phyloP scores from a whole-genome alignment of 2,888 invertebrate species.

The Pseudococcus longispinus region DNA sequence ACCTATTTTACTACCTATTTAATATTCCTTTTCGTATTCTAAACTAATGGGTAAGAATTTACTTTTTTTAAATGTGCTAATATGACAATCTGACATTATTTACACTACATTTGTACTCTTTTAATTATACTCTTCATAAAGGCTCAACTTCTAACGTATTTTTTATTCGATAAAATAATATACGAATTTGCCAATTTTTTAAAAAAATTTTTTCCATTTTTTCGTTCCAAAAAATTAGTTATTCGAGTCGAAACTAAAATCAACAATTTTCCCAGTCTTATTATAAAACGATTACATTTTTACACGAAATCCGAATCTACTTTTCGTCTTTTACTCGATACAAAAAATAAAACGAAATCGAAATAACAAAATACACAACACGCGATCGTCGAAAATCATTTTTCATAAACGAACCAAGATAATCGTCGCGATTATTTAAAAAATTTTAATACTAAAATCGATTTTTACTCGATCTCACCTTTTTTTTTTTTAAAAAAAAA shows the following conservation, averaged over 20 bases:
- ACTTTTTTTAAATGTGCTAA: neutral
- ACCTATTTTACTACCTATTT: neutral
- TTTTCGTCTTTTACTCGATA: neutral
- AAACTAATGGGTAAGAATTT: neutral
- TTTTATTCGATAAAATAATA: neutral
- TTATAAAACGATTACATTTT: neutral
- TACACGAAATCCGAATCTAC: neutral
- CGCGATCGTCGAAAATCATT: neutral
- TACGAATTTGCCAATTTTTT: neutral
- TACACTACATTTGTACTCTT: constrained; percentile 24
- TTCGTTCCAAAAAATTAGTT: neutral
- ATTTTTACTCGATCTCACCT: neutral
- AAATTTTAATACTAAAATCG: neutral
- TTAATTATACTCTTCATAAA: constrained; percentile 25
- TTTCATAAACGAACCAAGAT: neutral
- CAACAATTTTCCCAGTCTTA: neutral
- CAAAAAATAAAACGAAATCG: neutral
- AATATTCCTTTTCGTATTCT: neutral
- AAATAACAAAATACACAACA: neutral
- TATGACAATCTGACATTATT: constrained; percentile 30
- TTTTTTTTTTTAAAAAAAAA: neutral
- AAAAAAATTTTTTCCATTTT: neutral
- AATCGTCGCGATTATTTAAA: neutral
- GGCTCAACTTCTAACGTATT: neutral
- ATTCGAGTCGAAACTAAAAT: neutral